Evolutionary conservation across 2,797 vertebrate genomes (phyloP), one percentile per base, ranked within the genome.

Genomic region (Crax fasciolata): DNA sequence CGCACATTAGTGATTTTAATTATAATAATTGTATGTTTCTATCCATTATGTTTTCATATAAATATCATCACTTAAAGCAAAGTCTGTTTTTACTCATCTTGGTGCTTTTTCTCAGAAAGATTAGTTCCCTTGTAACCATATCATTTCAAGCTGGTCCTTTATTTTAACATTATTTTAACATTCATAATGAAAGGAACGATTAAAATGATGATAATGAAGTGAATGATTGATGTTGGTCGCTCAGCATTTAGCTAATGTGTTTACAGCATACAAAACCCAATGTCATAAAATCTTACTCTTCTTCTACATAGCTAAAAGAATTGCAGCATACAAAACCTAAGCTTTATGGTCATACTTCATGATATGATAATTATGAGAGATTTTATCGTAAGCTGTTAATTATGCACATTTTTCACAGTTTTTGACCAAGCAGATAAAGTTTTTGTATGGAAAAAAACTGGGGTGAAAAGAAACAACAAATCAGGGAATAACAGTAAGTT

Each of bases 121-220:
- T 65, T 11, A 1, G 3, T 43, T 71, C 51, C 81, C 38, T 0
- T 72, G 75, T 46, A 57, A 27, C 57, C 57, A 16, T 72, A 63
- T 79, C 41, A 54, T 72, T 77, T 58, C 18, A n/a, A 72, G 71
- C 78, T 46, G 75, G 23, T 88, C 9, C 86, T 93, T 80, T 48
- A 30, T 93, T 85, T 83, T 38, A 77, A 52, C 73, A 2, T 20
- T 32, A 61, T 43, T 43, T 43, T 43, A 43, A 15, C 41, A 43
- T 43, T 43, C 41, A 73, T 89, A 96, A 94, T 87, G 48, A 90
- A 91, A 55, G 63, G 83, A 87, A 82, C 87, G 92, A 94, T 83
- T 55, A 79, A 83, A 88, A 90, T 74, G 35, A 68, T 63, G 59
- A 63, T 44, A 77, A 58, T 70, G 65, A 77, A 82, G 62, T 61